A percentile compares a stretch with the other conserved stretches of the same genome.
phyloP scores from a whole-genome alignment of 2,797 vertebrate species.

The Tarsius wallacei region DNA sequence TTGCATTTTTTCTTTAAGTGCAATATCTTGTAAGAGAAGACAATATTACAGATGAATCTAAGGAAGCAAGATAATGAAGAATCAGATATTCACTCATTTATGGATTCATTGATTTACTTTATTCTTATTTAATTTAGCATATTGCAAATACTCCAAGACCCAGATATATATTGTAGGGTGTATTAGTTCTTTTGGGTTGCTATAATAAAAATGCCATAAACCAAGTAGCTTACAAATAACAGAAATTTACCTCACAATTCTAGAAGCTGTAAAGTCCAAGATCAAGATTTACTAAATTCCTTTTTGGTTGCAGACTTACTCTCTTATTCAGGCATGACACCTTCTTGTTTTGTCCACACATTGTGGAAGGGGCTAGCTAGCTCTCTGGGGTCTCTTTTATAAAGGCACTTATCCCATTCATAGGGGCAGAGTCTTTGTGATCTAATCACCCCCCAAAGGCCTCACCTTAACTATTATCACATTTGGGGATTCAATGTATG shows the following conservation, averaged over 20 bases:
- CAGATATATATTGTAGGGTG: neutral
- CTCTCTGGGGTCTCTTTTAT: neutral
- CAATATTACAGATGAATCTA: neutral
- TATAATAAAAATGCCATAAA: neutral
- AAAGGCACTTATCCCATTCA: neutral
- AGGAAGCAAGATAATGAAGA: neutral
- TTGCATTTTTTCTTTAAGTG: neutral
- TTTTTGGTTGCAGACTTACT: neutral
- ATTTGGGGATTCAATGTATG: neutral
- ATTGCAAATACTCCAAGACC: neutral
- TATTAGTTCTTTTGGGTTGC: neutral
- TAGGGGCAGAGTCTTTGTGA: neutral
- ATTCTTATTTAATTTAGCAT: slow-evolving; percentile 11
- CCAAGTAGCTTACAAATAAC: neutral
- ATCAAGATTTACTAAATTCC: neutral
- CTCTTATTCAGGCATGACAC: neutral
- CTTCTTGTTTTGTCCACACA: neutral
- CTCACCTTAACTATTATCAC: neutral
- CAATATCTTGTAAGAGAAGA: neutral
- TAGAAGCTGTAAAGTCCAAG: neutral
- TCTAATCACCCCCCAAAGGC: neutral
- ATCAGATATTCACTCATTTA: neutral
- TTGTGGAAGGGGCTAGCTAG: neutral
- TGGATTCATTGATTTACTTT: neutral
- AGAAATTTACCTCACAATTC: neutral